Evolutionary conservation across 2,888 invertebrate genomes (phyloP), one percentile per base, ranked within the genome.

Genomic region (Pandemis corylana): DNA sequence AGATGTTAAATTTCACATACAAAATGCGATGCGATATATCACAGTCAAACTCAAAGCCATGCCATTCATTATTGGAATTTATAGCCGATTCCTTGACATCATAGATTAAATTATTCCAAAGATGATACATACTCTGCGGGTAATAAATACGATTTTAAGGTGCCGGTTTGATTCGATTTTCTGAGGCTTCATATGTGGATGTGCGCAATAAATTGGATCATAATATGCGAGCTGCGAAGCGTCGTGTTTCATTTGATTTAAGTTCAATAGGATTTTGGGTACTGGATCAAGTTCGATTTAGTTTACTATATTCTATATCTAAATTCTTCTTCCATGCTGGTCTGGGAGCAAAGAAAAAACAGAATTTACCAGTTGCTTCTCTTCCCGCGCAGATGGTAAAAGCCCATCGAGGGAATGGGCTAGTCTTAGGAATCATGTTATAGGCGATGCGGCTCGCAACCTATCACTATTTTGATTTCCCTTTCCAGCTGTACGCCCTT

Each of bases 1-100:
- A 49, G 61, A 36, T 66, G 15, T 59, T 13, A 42, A 70, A 70
- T 61, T 65, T 61, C 42, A 44, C 59, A 70, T 66, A 59, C 36
- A 69, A 65, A 63, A 36, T n/a, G 42, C 51, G 36, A 13, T 12
- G n/a, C 59, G 9, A 67, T 63, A 75, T 75, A 67, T 75, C 62
- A 46, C 41, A 62, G 53, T 71, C 63, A 61, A 61, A 44, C 20
- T 44, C 53, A 7, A 68, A 68, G 53, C 68, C 53, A 53, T 20
- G 67, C 42, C 51, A 49, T 75, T 66, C 63, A 68, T 63, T 63
- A 75, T 67, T 67, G 46, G 53, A 75, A 71, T 75, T 71, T 75
- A 75, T 75, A 66, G 67, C 46, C 75, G 67, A 75, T 75, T 71
- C 51, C 69, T 70, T 65, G 69, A 74, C 73, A 46, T 73, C n/a